Base-by-base conservation (phyloP, 1,140 invertebrate genomes). In the Brevipalpus yothersi region DNA sequence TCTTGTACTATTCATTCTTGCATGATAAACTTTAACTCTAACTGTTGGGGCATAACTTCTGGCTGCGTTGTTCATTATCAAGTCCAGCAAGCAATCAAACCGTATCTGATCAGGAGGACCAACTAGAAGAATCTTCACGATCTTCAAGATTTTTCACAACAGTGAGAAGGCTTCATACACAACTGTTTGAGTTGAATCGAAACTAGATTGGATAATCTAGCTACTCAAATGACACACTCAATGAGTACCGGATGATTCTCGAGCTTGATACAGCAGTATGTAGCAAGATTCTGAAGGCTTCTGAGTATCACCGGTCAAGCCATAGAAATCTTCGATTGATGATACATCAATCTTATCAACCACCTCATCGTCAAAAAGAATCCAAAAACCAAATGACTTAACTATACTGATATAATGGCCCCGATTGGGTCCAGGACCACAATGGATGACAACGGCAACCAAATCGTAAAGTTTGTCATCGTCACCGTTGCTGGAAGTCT, bases 321-420 rank as follows among this genome's bases (percentile, higher is more conserved):
- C 95, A 75, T 94, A 99, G 74, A 98, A 99, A 72, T 98, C 94
- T 78, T 98, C 94, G 73, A 99, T 96, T 59, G 90, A 90, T 23
- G 91, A 67, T 65, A 59, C 51, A 53, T 64, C 62, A 40, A 62
- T 63, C 54, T 65, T 66, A 40, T 60, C 58, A 60, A 99, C 94
- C 80, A 97, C 90, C 72, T 99, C 95, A 75, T 99, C 94, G 73
- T 99, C 95, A 76, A 99, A 99, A 1, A 99, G 78, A 63, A 99
- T 76, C 95, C 94, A 99, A 71, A 95, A 91, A 41, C 92, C 90
- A 74, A 96, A 89, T 71, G 89, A 94, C 75, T 98, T 99, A 39
- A 99, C 94, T 72, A 99, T 93, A 70, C 88, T 95, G 72, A 99
- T 98, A 73, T 99, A 99, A 75, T 99, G 95, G 45, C 95, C 95